Percentiles rank a stretch among this genome's conserved stretches.
Evolutionary conservation across 2,888 invertebrate genomes (phyloP).

Genomic region (Cephus spinipes): DNA sequence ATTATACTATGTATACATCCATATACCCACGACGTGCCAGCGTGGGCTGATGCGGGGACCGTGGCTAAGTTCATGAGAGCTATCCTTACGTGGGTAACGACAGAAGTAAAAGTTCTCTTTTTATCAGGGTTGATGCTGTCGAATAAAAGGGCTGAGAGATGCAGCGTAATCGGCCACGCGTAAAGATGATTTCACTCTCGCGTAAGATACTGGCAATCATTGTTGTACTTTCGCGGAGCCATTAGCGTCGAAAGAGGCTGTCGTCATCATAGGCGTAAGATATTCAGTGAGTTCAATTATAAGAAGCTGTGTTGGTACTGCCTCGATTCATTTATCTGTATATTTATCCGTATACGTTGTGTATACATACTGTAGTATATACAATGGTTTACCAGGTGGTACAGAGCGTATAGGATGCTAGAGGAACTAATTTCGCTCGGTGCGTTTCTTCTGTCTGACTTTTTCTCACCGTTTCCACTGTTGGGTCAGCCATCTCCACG

Average conservation of each 20-base stretch:
- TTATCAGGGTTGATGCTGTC: background rate
- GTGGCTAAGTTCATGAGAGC: background rate
- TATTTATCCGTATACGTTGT: too few species aligned
- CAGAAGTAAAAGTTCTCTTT: background rate
- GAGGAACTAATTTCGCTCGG: background rate
- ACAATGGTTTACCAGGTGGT: background rate
- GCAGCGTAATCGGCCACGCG: background rate
- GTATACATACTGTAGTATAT: background rate
- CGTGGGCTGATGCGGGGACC: background rate
- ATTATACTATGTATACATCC: background rate
- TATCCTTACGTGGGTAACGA: background rate
- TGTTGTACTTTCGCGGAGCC: background rate
- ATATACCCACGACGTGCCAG: background rate
- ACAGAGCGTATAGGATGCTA: background rate
- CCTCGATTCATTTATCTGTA: too few species aligned
- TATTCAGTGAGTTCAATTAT: background rate
- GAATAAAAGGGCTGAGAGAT: background rate
- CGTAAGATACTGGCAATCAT: background rate
- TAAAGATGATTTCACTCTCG: background rate
- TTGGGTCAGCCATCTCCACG: background rate
- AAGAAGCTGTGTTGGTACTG: background rate
- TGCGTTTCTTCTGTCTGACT: background rate
- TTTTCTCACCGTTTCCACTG: background rate
- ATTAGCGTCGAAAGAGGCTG: background rate
- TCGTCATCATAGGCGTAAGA: background rate